These are phyloP conservation scores for Drosophila histrio DNA, from an alignment of 2,888 invertebrate species.

Conservation along the genomic window DNA sequence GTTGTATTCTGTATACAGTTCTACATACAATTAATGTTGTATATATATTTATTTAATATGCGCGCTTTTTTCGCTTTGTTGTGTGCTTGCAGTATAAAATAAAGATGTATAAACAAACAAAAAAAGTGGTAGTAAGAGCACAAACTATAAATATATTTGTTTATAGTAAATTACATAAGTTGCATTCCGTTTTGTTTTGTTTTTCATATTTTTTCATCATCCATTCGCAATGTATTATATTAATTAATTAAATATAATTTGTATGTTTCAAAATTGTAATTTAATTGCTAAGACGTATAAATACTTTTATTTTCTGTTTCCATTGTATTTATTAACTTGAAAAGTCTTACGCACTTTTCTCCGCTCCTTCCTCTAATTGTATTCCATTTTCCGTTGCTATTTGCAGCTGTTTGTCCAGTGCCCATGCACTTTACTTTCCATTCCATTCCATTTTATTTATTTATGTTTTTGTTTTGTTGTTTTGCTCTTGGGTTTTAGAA, in stretches of 20 bases:
- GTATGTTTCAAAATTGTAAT: slow-evolving; percentile 70
- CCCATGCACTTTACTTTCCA: slow-evolving; percentile 19
- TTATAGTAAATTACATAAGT: slow-evolving; percentile 64
- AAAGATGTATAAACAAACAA: slow-evolving; percentile 33
- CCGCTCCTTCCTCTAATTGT: slow-evolving; percentile 2
- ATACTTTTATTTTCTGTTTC: slow-evolving; percentile 66
- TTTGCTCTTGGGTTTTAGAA: slow-evolving; percentile 49
- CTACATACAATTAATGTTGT: slow-evolving; percentile 31
- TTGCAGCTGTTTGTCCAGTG: slow-evolving; percentile 45
- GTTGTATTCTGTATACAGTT: slow-evolving; percentile 36
- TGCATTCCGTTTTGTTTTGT: slow-evolving; percentile 44
- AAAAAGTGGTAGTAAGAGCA: slow-evolving; percentile 56
- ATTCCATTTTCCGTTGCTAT: slow-evolving; percentile 1
- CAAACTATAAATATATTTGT: slow-evolving; percentile 70
- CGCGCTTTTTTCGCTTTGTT: slow-evolving; percentile 24
- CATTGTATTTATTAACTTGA: slow-evolving; percentile 32
- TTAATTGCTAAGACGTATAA: slow-evolving; percentile 75
- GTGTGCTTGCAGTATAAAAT: slow-evolving; percentile 36
- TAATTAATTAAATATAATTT: slow-evolving; percentile 74
- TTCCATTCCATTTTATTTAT: neutral
- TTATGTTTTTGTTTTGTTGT: neutral
- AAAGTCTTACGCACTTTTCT: slow-evolving; percentile 33
- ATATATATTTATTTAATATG: slow-evolving; percentile 43
- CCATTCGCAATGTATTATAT: slow-evolving; percentile 60
- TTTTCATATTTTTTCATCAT: slow-evolving; percentile 42